Evolutionary conservation across 2,113 vertebrate species (phyloP).

Genomic region (Campylomormyrus numenius): DNA sequence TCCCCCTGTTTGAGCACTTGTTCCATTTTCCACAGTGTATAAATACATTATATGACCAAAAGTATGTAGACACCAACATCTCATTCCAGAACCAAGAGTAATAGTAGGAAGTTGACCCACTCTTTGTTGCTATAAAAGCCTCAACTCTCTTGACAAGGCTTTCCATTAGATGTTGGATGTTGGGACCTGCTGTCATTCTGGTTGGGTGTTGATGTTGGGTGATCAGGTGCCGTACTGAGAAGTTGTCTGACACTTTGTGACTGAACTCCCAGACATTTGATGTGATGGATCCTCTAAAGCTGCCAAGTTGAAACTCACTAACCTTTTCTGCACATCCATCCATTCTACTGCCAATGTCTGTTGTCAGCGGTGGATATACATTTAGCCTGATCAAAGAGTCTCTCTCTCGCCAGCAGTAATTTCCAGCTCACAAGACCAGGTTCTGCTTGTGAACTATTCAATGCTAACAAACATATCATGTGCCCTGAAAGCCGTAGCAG

Average conservation of each 20-base stretch:
- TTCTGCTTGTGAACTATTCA: conserved; percentile 16
- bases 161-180: neutral
- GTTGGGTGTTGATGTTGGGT: neutral
- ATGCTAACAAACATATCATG: neutral
- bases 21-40: neutral
- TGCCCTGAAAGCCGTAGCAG: neutral
- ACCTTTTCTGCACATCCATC: neutral
- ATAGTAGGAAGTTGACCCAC: neutral
- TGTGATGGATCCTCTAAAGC: neutral
- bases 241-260: neutral
- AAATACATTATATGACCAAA: neutral
- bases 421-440: neutral
- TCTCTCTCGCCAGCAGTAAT: neutral
- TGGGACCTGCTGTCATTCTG: neutral
- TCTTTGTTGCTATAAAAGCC: neutral
- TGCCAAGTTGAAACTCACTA: neutral
- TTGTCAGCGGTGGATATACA: neutral
- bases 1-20: neutral
- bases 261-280: neutral
- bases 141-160: neutral
- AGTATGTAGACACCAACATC: neutral
- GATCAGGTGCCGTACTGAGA: neutral
- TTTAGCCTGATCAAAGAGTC: neutral
- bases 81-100: neutral
- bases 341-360: neutral